phyloP scores from a whole-genome alignment of 2,888 invertebrate species.

The Ligdia adustata region DNA sequence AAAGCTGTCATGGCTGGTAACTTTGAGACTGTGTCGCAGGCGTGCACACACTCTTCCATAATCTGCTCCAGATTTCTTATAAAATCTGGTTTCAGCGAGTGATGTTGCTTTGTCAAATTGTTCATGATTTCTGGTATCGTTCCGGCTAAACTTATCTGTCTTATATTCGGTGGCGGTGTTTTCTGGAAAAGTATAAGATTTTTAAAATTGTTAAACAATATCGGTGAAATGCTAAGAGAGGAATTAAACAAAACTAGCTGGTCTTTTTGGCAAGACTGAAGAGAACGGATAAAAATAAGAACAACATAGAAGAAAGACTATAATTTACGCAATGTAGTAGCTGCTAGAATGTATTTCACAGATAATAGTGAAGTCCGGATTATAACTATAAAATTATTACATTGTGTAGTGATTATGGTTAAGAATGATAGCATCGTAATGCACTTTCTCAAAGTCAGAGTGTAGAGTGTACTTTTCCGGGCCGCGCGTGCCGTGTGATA shows the following conservation, averaged over 20 bases:
- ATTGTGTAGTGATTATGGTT: neutral
- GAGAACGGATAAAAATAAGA: neutral
- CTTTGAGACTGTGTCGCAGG: slow-evolving; percentile 71
- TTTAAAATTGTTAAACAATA: neutral
- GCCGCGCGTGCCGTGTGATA: slow-evolving; percentile 17
- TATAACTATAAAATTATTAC: neutral
- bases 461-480: neutral
- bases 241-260: too few species aligned
- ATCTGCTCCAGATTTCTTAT: slow-evolving; percentile 72
- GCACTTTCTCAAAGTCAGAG: slow-evolving; percentile 7
- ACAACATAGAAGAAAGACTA: neutral
- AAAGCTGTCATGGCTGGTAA: slow-evolving; percentile 65
- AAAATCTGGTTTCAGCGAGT: slow-evolving; percentile 66
- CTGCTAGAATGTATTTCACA: neutral
- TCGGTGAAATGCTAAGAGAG: too few species aligned
- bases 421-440: slow-evolving; percentile 5
- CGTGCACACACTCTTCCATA: slow-evolving; percentile 72
- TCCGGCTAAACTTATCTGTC: slow-evolving; percentile 76
- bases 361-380: neutral
- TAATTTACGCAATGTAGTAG: neutral
- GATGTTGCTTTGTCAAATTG: slow-evolving; percentile 65
- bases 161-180: slow-evolving; percentile 66
- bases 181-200: slow-evolving; percentile 59
- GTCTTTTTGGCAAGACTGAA: too few species aligned
- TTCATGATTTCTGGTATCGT: slow-evolving; percentile 75